Conservation (phyloP, 2,888 invertebrate genomes). For the Argyra leucocephala region DNA sequence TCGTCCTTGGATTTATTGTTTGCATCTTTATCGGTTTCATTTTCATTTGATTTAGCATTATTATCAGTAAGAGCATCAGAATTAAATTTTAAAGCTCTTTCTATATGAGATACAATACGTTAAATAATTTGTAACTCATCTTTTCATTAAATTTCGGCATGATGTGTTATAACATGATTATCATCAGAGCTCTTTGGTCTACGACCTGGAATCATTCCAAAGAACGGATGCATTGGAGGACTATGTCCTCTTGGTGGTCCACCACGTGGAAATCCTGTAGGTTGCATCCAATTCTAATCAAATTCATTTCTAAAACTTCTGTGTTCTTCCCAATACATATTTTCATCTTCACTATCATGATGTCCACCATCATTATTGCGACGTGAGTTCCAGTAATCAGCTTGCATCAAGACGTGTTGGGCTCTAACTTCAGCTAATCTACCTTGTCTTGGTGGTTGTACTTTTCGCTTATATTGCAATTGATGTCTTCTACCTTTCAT, state of each 20-base stretch:
- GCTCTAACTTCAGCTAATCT: conserved; percentile 79
- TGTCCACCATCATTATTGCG: conserved; percentile 48
- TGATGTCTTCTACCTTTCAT: conserved; percentile 96
- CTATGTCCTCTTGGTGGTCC: conserved; percentile 42
- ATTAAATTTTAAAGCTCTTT: conserved; percentile 86
- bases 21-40: conserved; percentile 44
- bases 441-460: conserved; percentile 72
- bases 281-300: conserved; percentile 63
- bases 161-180: conserved; percentile 86
- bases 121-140: conserved; percentile 82
- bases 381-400: conserved; percentile 57
- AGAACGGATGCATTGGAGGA: conserved; percentile 44
- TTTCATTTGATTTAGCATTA: conserved; percentile 37
- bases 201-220: conserved; percentile 55
- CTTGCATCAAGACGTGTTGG: conserved; percentile 62
- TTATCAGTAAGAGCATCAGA: conserved; percentile 75
- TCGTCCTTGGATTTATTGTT: conserved; percentile 49
- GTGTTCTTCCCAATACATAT: conserved; percentile 80
- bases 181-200: conserved; percentile 92
- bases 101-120: conserved; percentile 83
- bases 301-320: conserved; percentile 62
- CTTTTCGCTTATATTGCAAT: conserved; percentile 91
- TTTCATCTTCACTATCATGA: conserved; percentile 60
- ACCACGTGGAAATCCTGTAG: conserved; percentile 44
- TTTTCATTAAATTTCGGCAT: conserved; percentile 86